A percentile compares a stretch with the other conserved stretches of the same genome.
Evolutionary conservation across 1,140 invertebrate genomes (phyloP).

Genomic region (Bicyclus anynana): DNA sequence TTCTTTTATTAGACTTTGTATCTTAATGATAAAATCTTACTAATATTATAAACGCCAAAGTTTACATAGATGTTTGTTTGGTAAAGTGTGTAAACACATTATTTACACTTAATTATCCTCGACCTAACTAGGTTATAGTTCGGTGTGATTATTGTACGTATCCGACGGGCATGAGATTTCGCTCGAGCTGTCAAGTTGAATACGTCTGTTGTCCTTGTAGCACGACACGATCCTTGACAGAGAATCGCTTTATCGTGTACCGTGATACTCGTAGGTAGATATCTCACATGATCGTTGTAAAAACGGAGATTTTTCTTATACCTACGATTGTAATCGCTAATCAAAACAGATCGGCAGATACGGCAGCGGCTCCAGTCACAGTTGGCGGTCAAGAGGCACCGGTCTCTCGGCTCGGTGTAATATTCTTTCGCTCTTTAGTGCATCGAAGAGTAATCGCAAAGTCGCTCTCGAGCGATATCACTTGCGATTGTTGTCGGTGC

Average conservation of each 20-base stretch:
- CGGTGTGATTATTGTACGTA: too few species aligned
- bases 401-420: constrained; percentile 20
- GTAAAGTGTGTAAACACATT: too few species aligned
- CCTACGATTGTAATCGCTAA: constrained; percentile 30
- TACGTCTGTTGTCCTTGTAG: constrained; percentile 9
- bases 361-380: constrained; percentile 31
- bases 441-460: neutral
- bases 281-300: constrained; percentile 39
- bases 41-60: too few species aligned
- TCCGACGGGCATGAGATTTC: neutral
- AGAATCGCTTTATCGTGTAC: constrained; percentile 11
- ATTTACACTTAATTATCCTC: neutral
- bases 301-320: constrained; percentile 23
- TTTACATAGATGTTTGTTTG: too few species aligned
- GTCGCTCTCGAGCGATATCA: neutral
- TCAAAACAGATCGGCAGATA: constrained; percentile 33
- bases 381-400: constrained; percentile 29
- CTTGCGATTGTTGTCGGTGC: neutral
- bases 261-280: too few species aligned
- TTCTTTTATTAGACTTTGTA: too few species aligned
- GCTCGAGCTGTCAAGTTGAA: neutral
- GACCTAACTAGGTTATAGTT: neutral
- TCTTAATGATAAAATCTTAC: too few species aligned
- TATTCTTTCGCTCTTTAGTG: constrained; percentile 1
- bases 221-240: constrained; percentile 10